Evolutionary conservation across 2,888 invertebrate species (phyloP), one percentile per base, ranked within the genome.

Genomic region (Venusia cambrica): DNA sequence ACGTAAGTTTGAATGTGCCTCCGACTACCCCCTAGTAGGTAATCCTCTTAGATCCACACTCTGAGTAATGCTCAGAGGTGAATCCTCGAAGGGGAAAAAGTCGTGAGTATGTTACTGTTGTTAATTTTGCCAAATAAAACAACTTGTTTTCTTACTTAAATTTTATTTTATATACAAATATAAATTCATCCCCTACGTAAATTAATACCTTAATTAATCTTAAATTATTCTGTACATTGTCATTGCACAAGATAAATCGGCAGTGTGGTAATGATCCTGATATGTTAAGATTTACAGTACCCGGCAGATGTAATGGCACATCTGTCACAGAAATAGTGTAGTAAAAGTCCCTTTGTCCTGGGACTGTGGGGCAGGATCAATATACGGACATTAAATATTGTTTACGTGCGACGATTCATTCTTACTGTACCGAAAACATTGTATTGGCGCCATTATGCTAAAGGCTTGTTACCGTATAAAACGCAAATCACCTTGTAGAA

Each of bases 141-240:
- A 12, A 27, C 25, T 24, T 37, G 29, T 48, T 43, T 56, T 54
- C 59, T 51, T 51, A 65, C 57, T 51, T 48, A 62, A 73, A 57
- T 61, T 57, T 73, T 70, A 66, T 76, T 76, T 76, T 83, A 83
- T 80, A 78, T 84, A 84, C 83, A 85, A 81, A 73, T 79, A 81
- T 53, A 78, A 80, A 77, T 68, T 68, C 54, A 66, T 74, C 71
- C 73, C 75, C 73, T 77, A 78, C 48, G 68, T 70, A 65, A 66
- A 63, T 76, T 73, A 69, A n/a, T n/a, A 71, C 72, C 74, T 80
- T 81, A 61, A 70, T 76, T 67, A 69, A 55, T 57, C 79, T 81
- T 83, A 83, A 67, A 67, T 66, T 65, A 68, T 50, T 68, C 69
- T 79, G 77, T 78, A 81, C 72, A 69, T 52, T 52, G 51, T 57